Evolutionary conservation across 2,888 invertebrate species (phyloP).

Genomic region (Arge pagana): DNA sequence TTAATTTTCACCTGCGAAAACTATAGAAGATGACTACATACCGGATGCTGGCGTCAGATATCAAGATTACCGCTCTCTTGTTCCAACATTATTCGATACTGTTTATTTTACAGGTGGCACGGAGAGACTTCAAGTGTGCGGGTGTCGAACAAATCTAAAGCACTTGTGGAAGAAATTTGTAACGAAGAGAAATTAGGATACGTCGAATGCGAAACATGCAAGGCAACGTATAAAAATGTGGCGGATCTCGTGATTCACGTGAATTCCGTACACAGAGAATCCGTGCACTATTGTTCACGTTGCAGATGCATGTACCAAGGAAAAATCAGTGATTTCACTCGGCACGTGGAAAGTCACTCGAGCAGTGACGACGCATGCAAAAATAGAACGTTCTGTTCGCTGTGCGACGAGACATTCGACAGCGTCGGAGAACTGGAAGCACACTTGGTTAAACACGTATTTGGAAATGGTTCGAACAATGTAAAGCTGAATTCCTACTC

Average conservation of each 20-base stretch:
- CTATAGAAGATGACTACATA: background rate
- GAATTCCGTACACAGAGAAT: constrained; percentile 30
- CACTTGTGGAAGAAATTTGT: constrained; percentile 6
- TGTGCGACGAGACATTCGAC: constrained; percentile 59
- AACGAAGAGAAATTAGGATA: constrained; percentile 22
- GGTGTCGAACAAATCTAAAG: constrained; percentile 18
- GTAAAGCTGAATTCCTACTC: constrained; percentile 20
- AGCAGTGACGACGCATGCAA: background rate
- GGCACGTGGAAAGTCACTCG: constrained; percentile 30
- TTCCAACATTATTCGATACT: constrained; percentile 16
- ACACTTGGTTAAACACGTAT: constrained; percentile 14
- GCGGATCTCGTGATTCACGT: constrained; percentile 32
- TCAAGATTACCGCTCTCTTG: constrained; percentile 1
- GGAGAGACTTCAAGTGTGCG: constrained; percentile 21
- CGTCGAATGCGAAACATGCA: constrained; percentile 33
- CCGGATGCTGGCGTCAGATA: background rate
- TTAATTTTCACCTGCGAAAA: too few species aligned
- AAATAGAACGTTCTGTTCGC: constrained; percentile 24
- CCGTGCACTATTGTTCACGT: constrained; percentile 32
- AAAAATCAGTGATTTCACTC: constrained; percentile 26
- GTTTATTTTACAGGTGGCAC: constrained; percentile 40
- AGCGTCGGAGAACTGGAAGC: constrained; percentile 62
- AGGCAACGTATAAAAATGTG: constrained; percentile 28
- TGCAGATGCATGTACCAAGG: constrained; percentile 33
- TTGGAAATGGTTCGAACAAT: too few species aligned